phyloP scores from a whole-genome alignment of 2,797 vertebrate species.

The Amphiprion clarkii region DNA sequence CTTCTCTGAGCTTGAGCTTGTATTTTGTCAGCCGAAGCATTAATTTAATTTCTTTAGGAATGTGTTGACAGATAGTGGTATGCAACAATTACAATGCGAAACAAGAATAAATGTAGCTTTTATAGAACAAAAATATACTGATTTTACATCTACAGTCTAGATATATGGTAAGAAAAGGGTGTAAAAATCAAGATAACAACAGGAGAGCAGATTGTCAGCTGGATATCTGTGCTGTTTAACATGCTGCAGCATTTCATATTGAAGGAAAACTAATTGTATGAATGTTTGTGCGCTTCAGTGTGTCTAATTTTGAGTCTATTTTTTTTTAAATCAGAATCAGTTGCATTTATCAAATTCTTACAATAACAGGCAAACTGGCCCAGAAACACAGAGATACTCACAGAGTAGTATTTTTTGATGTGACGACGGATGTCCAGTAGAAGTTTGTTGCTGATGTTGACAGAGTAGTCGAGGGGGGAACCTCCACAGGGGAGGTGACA shows the following conservation, averaged over 20 bases:
- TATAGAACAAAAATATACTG: not conserved
- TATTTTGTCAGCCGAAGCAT: constrained; percentile 32
- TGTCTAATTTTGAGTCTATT: constrained; percentile 1
- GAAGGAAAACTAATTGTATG: constrained; percentile 54
- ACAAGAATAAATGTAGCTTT: not conserved
- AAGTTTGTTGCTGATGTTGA: constrained; percentile 92
- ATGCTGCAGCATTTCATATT: constrained; percentile 34
- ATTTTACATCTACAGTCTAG: not conserved
- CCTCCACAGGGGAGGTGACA: constrained; percentile 89
- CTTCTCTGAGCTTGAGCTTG: constrained; percentile 20
- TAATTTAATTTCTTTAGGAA: constrained; percentile 30
- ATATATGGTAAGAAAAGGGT: not conserved
- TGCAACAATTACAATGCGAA: not conserved
- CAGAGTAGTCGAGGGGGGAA: constrained; percentile 78
- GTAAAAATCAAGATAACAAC: not conserved
- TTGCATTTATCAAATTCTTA: constrained; percentile 22
- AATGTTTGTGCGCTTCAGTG: not conserved
- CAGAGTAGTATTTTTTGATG: constrained; percentile 88
- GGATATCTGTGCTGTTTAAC: constrained; percentile 21
- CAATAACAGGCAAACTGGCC: not conserved
- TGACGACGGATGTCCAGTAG: constrained; percentile 91
- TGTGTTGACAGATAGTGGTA: not conserved
- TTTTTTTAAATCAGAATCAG: not conserved
- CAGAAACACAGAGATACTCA: constrained; percentile 68
- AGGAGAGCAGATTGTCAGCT: not conserved